Conservation (phyloP, 2,888 invertebrate species). For the Dicranocentrus wangi region DNA sequence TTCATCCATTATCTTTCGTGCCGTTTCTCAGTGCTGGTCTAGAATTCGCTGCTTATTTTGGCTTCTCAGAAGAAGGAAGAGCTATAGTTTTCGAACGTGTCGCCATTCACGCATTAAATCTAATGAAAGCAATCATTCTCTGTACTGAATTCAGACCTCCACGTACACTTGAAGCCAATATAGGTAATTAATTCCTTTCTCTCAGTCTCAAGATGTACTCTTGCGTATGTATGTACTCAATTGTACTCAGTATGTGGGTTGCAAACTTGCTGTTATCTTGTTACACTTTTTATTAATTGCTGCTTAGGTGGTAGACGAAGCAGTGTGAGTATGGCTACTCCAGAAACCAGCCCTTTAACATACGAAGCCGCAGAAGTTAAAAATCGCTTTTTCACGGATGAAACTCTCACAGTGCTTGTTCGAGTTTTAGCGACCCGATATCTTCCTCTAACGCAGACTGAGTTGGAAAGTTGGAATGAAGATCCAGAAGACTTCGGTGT, state of each 20-base stretch:
- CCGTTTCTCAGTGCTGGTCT: constrained; percentile 86
- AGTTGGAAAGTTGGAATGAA: constrained; percentile 89
- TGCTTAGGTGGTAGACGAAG: constrained; percentile 67
- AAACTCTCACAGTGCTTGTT: constrained; percentile 87
- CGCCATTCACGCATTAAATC: constrained; percentile 90
- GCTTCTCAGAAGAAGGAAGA: constrained; percentile 88
- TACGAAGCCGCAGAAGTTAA: constrained; percentile 83
- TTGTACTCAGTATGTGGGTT: too few species aligned
- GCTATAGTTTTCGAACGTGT: constrained; percentile 87
- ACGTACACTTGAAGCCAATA: constrained; percentile 78
- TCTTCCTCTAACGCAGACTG: constrained; percentile 87
- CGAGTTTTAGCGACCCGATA: constrained; percentile 89
- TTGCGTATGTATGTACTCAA: too few species aligned
- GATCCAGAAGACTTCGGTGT: constrained; percentile 92
- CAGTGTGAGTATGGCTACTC: constrained; percentile 67
- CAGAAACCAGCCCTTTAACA: constrained; percentile 76
- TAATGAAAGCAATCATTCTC: constrained; percentile 88
- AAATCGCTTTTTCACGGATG: constrained; percentile 84
- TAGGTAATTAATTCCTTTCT: constrained; percentile 42
- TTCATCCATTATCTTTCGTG: constrained; percentile 86
- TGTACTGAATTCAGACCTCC: constrained; percentile 84
- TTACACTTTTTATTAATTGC: too few species aligned
- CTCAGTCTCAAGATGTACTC: not conserved
- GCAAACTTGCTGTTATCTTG: not conserved
- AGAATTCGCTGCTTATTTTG: constrained; percentile 88